Evolutionary conservation across 2,797 vertebrate genomes (phyloP).

Genomic region (Mus minutoides): DNA sequence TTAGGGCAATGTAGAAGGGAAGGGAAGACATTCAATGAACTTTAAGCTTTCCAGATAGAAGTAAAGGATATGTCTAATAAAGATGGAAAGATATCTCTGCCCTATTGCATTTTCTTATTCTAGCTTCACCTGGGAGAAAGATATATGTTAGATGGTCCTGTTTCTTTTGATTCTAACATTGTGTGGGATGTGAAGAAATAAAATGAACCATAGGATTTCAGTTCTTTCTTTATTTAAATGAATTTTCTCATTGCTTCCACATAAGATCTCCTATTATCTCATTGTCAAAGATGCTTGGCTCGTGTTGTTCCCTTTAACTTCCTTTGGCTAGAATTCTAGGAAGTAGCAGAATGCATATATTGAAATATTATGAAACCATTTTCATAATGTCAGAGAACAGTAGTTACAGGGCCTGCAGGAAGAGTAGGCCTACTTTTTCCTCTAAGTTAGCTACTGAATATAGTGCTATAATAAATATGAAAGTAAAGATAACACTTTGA

Average conservation of each 20-base stretch:
- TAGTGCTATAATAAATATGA: background rate
- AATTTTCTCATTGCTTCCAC: conserved; percentile 36
- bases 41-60: background rate
- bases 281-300: background rate
- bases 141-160: background rate
- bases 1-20: background rate
- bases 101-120: background rate
- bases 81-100: background rate
- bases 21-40: background rate
- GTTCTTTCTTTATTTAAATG: background rate
- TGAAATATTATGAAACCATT: background rate
- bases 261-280: background rate
- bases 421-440: background rate
- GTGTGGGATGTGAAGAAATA: background rate
- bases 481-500: background rate
- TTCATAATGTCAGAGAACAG: background rate
- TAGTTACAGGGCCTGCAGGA: background rate
- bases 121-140: background rate
- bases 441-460: background rate
- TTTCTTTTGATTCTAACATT: background rate
- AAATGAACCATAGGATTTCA: background rate
- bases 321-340: background rate
- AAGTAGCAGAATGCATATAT: background rate
- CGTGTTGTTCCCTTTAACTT: background rate
- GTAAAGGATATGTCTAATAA: background rate